These are phyloP conservation scores for Gnatocerus cornutus DNA, from an alignment of 2,888 invertebrate genomes.

Conservation along the genomic window DNA sequence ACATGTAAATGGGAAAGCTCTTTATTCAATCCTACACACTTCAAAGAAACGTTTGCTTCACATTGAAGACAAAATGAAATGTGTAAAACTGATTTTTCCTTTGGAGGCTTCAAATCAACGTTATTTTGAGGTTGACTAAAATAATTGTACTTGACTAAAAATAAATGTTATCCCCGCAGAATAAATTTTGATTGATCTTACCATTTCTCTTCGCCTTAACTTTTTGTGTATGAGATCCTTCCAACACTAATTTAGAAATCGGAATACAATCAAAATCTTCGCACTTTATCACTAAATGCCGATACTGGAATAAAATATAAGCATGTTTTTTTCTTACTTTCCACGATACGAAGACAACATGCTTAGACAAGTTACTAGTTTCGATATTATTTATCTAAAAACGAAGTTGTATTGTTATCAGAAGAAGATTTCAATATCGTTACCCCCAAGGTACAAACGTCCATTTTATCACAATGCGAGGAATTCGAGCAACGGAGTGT, in stretches of 20 bases:
- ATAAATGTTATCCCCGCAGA: too few relatives aligned
- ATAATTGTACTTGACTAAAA: too few relatives aligned
- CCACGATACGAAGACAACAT: not conserved
- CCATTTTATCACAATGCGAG: not conserved
- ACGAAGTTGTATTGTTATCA: not conserved
- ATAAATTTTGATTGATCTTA: not conserved
- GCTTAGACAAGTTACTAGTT: not conserved
- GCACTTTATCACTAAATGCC: not conserved
- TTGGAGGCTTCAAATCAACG: too few relatives aligned
- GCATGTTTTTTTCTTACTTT: not conserved
- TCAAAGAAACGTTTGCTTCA: too few relatives aligned
- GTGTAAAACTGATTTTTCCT: too few relatives aligned
- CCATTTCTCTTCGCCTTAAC: not conserved
- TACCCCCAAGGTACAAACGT: not conserved
- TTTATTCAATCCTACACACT: too few relatives aligned
- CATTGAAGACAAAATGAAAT: too few relatives aligned
- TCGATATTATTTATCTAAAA: not conserved
- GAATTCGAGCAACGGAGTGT: not conserved
- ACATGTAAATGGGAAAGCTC: too few relatives aligned
- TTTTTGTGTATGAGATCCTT: not conserved
- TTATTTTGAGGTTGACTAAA: too few relatives aligned
- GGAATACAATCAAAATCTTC: not conserved
- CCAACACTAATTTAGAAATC: not conserved
- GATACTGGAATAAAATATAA: not conserved
- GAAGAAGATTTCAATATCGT: too few relatives aligned